Conservation (phyloP, 2,113 vertebrate genomes). For the Ciconia maguari region DNA sequence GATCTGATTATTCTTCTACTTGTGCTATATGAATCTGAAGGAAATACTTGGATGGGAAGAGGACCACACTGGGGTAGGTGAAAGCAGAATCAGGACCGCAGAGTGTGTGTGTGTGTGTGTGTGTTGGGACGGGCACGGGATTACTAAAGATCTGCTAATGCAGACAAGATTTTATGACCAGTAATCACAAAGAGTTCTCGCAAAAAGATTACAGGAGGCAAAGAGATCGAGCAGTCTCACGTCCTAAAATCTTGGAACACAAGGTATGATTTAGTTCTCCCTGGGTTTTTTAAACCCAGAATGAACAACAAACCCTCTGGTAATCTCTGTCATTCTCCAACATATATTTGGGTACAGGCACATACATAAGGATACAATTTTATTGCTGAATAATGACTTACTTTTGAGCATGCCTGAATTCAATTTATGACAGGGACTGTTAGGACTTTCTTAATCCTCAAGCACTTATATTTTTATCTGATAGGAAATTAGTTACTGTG, state of each 20-base stretch:
- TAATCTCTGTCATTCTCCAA: background rate
- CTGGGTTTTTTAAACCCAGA: background rate
- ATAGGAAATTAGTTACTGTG: background rate
- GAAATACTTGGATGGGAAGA: background rate
- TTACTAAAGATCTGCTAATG: background rate
- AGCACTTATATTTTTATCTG: background rate
- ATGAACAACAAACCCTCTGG: background rate
- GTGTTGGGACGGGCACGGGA: background rate
- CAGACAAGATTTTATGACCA: background rate
- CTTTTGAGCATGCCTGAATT: background rate
- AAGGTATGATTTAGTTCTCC: background rate
- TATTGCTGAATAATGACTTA: background rate
- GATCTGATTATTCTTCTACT: constrained; percentile 21
- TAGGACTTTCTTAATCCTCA: background rate
- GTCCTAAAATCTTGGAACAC: background rate
- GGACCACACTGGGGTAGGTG: background rate
- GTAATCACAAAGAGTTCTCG: background rate
- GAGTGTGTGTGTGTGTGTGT: background rate
- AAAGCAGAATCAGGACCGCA: background rate
- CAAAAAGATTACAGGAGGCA: background rate
- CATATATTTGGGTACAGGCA: background rate
- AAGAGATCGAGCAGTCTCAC: background rate
- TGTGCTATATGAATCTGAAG: background rate
- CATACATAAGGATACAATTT: background rate
- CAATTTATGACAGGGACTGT: background rate